A percentile compares a stretch with the other conserved stretches of the same genome.
These are phyloP conservation scores for Anoncus sp. DNA, from an alignment of 2,888 invertebrate genomes.

Conservation along the genomic window DNA sequence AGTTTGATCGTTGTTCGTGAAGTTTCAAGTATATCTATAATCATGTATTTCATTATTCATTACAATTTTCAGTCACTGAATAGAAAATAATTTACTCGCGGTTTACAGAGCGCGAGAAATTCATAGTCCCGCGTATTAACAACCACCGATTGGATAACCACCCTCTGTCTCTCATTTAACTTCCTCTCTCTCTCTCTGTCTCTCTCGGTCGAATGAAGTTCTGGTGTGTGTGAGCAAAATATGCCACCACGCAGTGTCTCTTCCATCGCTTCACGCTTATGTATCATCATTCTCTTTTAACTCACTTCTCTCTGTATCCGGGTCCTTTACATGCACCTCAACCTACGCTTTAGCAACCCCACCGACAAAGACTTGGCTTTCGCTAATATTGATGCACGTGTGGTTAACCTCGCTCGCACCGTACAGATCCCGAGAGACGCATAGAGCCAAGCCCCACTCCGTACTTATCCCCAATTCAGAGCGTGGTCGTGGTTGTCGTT, in stretches of 20 bases:
- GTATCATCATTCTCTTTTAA: constrained; percentile 39
- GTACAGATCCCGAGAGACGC: constrained; percentile 47
- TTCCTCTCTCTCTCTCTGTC: neutral
- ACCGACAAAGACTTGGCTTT: constrained; percentile 61
- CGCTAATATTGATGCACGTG: constrained; percentile 68
- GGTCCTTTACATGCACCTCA: constrained; percentile 35
- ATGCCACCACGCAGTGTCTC: constrained; percentile 27
- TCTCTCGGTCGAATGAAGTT: constrained; percentile 38
- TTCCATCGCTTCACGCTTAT: constrained; percentile 7
- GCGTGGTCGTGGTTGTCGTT: constrained; percentile 36
- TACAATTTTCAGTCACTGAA: constrained; percentile 6
- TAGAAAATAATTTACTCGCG: constrained; percentile 12
- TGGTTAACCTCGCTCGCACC: constrained; percentile 52
- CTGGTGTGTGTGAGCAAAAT: constrained; percentile 17
- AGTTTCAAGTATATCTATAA: neutral
- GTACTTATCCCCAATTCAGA: constrained; percentile 42
- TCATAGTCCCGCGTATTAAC: constrained; percentile 14
- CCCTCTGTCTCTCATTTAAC: neutral
- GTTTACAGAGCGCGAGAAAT: constrained; percentile 23
- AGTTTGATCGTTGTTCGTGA: neutral
- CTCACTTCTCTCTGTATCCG: constrained; percentile 17
- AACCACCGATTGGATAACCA: neutral
- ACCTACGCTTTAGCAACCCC: constrained; percentile 49
- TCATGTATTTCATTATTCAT: constrained; percentile 14
- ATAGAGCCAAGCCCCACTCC: constrained; percentile 11